phyloP scores from a whole-genome alignment of 2,113 vertebrate genomes.

The Scalopus aquaticus region DNA sequence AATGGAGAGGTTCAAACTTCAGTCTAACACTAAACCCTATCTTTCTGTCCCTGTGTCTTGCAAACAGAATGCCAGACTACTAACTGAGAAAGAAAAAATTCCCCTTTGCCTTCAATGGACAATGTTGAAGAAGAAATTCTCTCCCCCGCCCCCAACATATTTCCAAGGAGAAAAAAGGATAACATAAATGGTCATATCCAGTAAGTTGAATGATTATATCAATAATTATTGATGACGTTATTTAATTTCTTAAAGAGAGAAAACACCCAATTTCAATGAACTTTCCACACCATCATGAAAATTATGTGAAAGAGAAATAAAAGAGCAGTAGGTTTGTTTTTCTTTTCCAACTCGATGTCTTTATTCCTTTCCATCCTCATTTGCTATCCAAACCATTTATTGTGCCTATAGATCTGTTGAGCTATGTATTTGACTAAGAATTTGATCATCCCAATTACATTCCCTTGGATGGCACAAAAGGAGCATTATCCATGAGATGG shows the following conservation, averaged over 20 bases:
- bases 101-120: neutral
- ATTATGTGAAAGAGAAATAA: neutral
- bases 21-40: neutral
- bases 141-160: neutral
- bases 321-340: neutral
- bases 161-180: constrained; percentile 12
- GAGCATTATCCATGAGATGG: neutral
- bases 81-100: neutral
- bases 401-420: neutral
- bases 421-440: constrained; percentile 16
- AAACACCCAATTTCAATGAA: neutral
- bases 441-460: neutral
- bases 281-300: neutral
- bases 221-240: neutral
- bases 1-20: neutral
- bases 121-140: neutral
- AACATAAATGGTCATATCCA: neutral
- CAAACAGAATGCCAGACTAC: neutral
- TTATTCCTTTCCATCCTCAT: neutral
- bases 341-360: neutral
- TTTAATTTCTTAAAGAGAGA: constrained; percentile 4
- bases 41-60: neutral
- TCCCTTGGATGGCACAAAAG: neutral
- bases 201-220: neutral
- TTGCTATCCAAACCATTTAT: neutral